phyloP scores from a whole-genome alignment of 2,797 vertebrate genomes.

The Hozukius guyotensis region DNA sequence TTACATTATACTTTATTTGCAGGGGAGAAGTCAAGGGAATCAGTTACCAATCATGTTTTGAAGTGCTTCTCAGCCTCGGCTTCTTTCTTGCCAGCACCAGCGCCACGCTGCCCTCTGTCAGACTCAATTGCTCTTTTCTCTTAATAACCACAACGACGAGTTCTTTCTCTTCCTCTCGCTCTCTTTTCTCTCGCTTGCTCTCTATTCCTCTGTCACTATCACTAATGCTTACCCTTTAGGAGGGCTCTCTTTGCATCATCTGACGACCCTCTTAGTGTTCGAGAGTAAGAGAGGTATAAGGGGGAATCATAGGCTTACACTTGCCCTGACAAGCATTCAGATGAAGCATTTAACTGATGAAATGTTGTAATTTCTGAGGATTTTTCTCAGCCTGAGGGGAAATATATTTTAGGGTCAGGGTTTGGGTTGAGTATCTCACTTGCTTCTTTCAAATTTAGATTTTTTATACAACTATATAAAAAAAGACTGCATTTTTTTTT shows the following conservation, averaged over 20 bases:
- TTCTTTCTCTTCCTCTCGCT: slow-evolving; percentile 38
- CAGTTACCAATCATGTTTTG: slow-evolving; percentile 58
- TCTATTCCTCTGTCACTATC: slow-evolving; percentile 61
- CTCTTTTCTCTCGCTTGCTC: slow-evolving; percentile 20
- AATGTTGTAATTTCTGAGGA: slow-evolving; percentile 35
- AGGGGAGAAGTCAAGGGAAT: slow-evolving; percentile 60
- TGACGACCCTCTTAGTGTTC: slow-evolving; percentile 56
- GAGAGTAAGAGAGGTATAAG: slow-evolving; percentile 17
- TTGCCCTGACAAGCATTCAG: slow-evolving; percentile 54
- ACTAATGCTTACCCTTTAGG: slow-evolving; percentile 55
- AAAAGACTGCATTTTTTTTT: background rate
- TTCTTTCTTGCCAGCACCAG: slow-evolving; percentile 30
- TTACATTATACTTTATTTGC: slow-evolving; percentile 60
- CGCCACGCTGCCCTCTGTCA: slow-evolving; percentile 57
- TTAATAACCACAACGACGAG: slow-evolving; percentile 67
- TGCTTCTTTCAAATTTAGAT: background rate
- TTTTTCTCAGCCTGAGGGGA: slow-evolving; percentile 22
- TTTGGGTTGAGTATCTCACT: slow-evolving; percentile 20
- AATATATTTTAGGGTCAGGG: background rate
- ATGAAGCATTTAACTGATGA: slow-evolving; percentile 57
- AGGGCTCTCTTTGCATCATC: slow-evolving; percentile 65
- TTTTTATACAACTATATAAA: background rate
- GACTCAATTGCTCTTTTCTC: slow-evolving; percentile 68
- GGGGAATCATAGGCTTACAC: slow-evolving; percentile 44
- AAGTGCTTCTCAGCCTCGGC: slow-evolving; percentile 56